phyloP scores from a whole-genome alignment of 37 sponge, comb jelly and placozoan species.

The Beroe forskalii region DNA sequence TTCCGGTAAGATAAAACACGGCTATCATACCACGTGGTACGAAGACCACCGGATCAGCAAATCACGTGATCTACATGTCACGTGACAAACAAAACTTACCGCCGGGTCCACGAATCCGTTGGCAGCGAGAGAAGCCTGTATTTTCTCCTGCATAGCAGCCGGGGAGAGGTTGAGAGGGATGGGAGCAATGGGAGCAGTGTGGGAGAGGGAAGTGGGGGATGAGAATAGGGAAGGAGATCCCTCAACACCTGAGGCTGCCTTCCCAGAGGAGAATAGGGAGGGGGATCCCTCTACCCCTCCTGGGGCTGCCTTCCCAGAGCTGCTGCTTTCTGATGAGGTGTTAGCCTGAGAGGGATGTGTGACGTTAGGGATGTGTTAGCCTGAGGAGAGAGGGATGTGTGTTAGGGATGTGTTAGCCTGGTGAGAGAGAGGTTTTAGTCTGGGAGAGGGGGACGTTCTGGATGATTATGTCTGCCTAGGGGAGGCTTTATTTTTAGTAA shows the following conservation, averaged over 20 bases:
- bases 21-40: no score
- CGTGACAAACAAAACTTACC: constrained; percentile 16
- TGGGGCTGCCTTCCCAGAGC: no score
- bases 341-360: background rate
- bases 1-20: no score
- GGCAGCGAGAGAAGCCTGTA: constrained; percentile 49
- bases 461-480: no score
- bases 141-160: constrained; percentile 36
- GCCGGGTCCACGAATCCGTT: constrained; percentile 59
- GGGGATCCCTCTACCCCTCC: no score
- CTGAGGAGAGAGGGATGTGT: background rate
- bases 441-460: no score
- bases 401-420: background rate
- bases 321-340: no score
- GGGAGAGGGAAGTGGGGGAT: background rate
- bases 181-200: constrained; percentile 37
- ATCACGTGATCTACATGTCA: background rate
- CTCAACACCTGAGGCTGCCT: no score
- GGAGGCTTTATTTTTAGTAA: no score
- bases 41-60: background rate
- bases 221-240: no score
- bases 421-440: no score
- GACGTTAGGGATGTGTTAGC: background rate
- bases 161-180: constrained; percentile 56
- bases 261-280: no score